phyloP scores from a whole-genome alignment of 2,113 vertebrate species.

The Delphinus delphis region DNA sequence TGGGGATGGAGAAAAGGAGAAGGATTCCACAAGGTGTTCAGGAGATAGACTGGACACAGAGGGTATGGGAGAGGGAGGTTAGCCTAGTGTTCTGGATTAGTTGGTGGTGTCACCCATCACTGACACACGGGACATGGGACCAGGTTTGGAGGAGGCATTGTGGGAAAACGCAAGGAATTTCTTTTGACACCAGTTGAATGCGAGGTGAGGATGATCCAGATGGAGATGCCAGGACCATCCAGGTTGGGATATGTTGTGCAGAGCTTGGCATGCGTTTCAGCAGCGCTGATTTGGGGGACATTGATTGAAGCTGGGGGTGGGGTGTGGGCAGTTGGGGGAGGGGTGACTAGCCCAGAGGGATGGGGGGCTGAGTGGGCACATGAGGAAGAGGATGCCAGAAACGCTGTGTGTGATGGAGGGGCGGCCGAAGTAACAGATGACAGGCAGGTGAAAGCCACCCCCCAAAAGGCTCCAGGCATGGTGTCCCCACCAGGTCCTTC shows the following conservation, averaged over 20 bases:
- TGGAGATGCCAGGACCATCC: not conserved
- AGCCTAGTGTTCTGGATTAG: not conserved
- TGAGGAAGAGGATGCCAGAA: not conserved
- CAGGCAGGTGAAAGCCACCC: rapidly evolving
- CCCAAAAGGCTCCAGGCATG: rapidly evolving
- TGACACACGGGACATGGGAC: not conserved
- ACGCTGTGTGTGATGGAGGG: not conserved
- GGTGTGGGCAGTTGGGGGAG: not conserved
- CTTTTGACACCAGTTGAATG: not conserved
- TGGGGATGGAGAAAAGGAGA: not conserved
- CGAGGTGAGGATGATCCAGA: no score
- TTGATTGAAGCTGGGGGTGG: not conserved
- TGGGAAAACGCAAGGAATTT: not conserved
- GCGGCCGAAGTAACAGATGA: no score
- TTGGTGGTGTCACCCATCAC: not conserved
- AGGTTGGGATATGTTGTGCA: not conserved
- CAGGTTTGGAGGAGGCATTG: not conserved
- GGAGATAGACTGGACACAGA: not conserved
- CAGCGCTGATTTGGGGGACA: not conserved
- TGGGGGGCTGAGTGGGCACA: not conserved
- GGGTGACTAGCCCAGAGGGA: not conserved
- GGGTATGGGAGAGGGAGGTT: not conserved
- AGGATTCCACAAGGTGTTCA: not conserved
- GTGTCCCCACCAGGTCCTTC: no score
- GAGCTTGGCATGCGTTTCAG: not conserved